Evolutionary conservation across 2,888 invertebrate species (phyloP).

Genomic region (Chaitophorus viminalis): DNA sequence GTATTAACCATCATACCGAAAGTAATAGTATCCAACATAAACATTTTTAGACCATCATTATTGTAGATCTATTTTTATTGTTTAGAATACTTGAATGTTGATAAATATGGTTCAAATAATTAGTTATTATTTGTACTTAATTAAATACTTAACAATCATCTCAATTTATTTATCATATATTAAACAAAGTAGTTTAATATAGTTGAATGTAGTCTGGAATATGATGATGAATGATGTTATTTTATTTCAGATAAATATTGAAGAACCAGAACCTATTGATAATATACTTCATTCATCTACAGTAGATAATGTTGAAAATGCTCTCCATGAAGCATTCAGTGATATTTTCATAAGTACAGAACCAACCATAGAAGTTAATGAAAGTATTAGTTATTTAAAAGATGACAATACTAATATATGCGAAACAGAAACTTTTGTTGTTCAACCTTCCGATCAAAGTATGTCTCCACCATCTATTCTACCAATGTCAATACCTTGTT

Average conservation of each 20-base stretch:
- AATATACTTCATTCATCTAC: constrained; percentile 9
- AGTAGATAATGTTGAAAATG: constrained; percentile 54
- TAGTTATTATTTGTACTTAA: no score
- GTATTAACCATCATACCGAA: no score
- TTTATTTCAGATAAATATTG: constrained; percentile 32
- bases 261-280: constrained; percentile 47
- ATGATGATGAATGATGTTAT: neutral
- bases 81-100: no score
- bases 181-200: no score
- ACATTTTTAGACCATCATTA: no score
- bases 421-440: neutral
- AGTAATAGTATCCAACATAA: no score
- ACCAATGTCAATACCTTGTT: constrained; percentile 54
- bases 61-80: no score
- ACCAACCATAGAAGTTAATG: neutral
- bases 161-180: no score
- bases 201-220: no score
- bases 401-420: neutral
- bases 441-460: neutral
- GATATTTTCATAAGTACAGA: constrained; percentile 26
- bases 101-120: no score
- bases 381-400: neutral
- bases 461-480: constrained; percentile 16
- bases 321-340: constrained; percentile 50
- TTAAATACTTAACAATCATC: no score